Conservation (phyloP, 2,797 vertebrate species). For the Poecilia picta region DNA sequence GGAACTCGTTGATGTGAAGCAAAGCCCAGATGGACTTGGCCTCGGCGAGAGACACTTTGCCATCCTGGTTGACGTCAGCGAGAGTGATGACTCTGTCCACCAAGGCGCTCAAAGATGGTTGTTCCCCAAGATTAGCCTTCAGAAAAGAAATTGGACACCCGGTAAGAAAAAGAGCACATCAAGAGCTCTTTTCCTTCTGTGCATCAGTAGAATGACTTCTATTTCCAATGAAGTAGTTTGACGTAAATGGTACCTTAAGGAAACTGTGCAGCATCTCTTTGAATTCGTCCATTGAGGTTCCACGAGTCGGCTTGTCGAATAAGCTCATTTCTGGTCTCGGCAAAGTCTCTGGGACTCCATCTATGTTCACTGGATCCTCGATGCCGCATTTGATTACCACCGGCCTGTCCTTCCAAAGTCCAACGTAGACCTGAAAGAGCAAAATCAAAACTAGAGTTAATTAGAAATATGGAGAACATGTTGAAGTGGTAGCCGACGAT, state of each 20-base stretch:
- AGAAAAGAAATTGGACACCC: background rate
- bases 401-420: conserved; percentile 90
- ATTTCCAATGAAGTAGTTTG: background rate
- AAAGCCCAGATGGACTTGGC: conserved; percentile 97
- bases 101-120: conserved; percentile 85
- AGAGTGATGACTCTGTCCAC: conserved; percentile 88
- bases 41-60: conserved; percentile 92
- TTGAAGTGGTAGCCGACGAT: background rate
- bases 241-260: conserved; percentile 85
- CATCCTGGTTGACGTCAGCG: conserved; percentile 91
- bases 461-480: background rate
- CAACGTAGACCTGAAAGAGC: conserved; percentile 88
- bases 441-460: background rate
- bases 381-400: conserved; percentile 94
- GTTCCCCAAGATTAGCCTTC: conserved; percentile 92
- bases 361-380: conserved; percentile 78
- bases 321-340: conserved; percentile 85
- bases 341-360: conserved; percentile 71
- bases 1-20: conserved; percentile 92
- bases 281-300: conserved; percentile 97
- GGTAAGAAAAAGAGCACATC: no score
- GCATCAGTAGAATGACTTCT: background rate
- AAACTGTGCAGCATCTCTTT: conserved; percentile 94
- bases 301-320: conserved; percentile 93
- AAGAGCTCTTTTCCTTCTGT: background rate